These are phyloP conservation scores for Ricordea florida DNA, from an alignment of 92 coral and sea anemone species.

Conservation along the genomic window DNA sequence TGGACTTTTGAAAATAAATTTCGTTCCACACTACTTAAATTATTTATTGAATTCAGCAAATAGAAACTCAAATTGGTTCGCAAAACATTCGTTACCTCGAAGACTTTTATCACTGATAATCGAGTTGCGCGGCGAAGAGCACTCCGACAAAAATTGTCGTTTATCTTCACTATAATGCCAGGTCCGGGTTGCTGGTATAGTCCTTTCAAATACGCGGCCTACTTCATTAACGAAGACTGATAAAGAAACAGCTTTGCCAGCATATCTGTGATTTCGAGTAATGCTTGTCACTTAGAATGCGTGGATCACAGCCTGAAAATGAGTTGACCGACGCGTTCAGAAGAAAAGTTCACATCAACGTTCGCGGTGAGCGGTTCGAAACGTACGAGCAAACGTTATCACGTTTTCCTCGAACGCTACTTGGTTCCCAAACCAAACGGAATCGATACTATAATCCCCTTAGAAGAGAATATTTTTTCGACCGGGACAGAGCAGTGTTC, in stretches of 20 bases:
- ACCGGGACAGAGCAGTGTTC: conserved; percentile 76
- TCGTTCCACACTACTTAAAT: conserved; percentile 24
- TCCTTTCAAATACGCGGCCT: no score
- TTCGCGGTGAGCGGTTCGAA: conserved; percentile 82
- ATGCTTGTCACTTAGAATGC: no score
- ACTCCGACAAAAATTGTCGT: not conserved
- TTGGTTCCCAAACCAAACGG: conserved; percentile 73
- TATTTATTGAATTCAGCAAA: conserved; percentile 39
- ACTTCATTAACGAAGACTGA: no score
- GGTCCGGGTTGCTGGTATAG: not conserved
- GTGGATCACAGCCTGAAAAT: not conserved
- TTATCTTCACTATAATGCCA: no score
- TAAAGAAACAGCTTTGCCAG: not conserved
- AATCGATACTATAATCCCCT: conserved; percentile 65
- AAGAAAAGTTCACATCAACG: conserved; percentile 68
- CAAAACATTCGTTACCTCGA: conserved; percentile 17
- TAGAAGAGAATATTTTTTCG: conserved; percentile 70
- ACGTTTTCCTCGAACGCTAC: conserved; percentile 75
- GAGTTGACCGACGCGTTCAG: not conserved
- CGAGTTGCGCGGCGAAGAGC: not conserved
- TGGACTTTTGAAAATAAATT: conserved; percentile 19
- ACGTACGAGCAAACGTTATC: conserved; percentile 83
- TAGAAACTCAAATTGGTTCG: conserved; percentile 38
- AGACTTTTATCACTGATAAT: conserved; percentile 5
- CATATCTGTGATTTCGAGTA: conserved; percentile 3